These are phyloP conservation scores for Anguilla rostrata DNA, from an alignment of 2,113 vertebrate genomes.

Conservation along the genomic window DNA sequence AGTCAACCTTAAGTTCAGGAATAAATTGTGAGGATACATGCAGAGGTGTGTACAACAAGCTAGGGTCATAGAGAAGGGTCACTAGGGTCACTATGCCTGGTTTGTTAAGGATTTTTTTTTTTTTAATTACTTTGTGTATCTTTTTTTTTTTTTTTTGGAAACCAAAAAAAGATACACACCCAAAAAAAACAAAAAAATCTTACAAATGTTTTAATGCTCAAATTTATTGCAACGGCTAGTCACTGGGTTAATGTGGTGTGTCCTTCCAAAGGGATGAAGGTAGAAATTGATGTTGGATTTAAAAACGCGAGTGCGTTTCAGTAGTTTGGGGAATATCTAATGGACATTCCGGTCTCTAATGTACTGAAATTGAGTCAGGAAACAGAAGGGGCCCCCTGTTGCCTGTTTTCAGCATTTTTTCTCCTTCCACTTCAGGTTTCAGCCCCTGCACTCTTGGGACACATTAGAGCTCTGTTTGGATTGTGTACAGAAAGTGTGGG, in stretches of 20 bases:
- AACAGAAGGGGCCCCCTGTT: slow-evolving; percentile 52
- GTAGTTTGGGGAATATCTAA: slow-evolving; percentile 52
- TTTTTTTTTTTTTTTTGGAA: not conserved
- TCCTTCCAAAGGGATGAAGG: not conserved
- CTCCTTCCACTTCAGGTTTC: slow-evolving; percentile 46
- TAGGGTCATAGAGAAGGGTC: not conserved
- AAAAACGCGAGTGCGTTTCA: slow-evolving; percentile 15
- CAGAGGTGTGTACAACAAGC: not conserved
- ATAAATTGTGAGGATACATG: not conserved
- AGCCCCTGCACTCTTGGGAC: slow-evolving; percentile 43
- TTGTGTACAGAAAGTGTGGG: slow-evolving; percentile 53
- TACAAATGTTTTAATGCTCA: not conserved
- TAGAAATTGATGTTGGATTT: slow-evolving; percentile 10
- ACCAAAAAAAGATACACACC: too few relatives aligned
- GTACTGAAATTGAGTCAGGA: slow-evolving; percentile 41
- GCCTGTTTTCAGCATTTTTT: slow-evolving; percentile 56
- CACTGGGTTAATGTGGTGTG: not conserved
- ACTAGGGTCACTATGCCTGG: not conserved
- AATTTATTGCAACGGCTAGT: slow-evolving; percentile 19
- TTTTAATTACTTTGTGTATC: not conserved
- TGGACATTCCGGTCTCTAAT: slow-evolving; percentile 37
- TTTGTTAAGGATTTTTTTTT: not conserved
- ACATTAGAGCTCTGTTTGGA: slow-evolving; percentile 52
- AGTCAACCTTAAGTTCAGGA: not conserved
- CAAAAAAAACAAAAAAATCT: too few relatives aligned